Evolutionary conservation across 2,888 invertebrate genomes (phyloP), one percentile per base, ranked within the genome.

Genomic region (Polydrusus cervinus): DNA sequence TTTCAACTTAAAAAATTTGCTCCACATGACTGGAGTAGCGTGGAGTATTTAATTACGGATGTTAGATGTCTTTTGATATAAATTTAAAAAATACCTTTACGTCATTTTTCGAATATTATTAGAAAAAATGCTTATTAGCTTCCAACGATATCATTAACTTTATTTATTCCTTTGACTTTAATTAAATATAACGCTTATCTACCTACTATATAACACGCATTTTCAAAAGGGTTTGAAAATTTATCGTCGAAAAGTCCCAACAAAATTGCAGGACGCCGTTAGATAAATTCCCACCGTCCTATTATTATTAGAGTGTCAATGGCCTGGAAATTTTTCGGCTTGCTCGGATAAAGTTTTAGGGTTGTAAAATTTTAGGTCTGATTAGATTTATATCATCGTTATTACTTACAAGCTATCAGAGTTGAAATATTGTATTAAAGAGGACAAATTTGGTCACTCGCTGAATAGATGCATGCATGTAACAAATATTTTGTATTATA

Each of bases 201-300:
- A 38, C 57, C 57, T 60, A 60, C 57, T 40, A 38, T 60, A 60
- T 60, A 60, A 60, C 57, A 51, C 8, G 47, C 62, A 62, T 49
- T 47, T 18, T 45, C 30, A 57, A 66, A 66, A 66, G 65, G 72
- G 65, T 65, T 57, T 72, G 38, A 16, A 60, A 72, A 72, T 72
- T 72, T 72, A 72, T 66, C 34, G 40, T 66, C 65, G 34, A 60
- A 72, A 66, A 72, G 66, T 72, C 66, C 72, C 20, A 60, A 60
- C 72, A 47, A 57, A 72, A 72, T 72, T 72, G 60, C 66, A 66
- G 66, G 72, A 72, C 60, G 72, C 60, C 66, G 66, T 72, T 72
- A 60, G 72, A 68, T 68, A 68, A 68, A 68, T 68, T 45, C 47
- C 14, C 57, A 25, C 53, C 57, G 68, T 40, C 68, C 57, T 38